Percentiles rank a stretch among this genome's conserved stretches.
These are phyloP conservation scores for Laspeyria flexula DNA, from an alignment of 2,888 invertebrate genomes.

Conservation along the genomic window DNA sequence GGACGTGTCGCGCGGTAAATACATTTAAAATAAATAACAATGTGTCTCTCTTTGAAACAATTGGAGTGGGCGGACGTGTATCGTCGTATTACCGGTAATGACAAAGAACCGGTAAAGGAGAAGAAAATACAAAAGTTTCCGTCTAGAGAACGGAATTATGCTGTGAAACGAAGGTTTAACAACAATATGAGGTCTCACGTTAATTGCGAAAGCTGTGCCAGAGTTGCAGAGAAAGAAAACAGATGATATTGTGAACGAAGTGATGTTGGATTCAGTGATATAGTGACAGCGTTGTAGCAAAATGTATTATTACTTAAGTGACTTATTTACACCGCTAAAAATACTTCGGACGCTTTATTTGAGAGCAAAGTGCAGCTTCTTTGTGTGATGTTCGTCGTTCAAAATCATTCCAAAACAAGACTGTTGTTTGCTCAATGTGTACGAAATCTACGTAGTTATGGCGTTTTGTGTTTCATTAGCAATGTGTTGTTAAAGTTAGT, in stretches of 20 bases:
- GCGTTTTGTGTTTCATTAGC: no score
- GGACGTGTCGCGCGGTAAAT: constrained; percentile 28
- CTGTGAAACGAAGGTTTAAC: constrained; percentile 86
- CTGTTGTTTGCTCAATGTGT: constrained; percentile 32
- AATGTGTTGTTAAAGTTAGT: constrained; percentile 18
- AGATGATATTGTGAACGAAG: constrained; percentile 51
- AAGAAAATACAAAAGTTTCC: constrained; percentile 87
- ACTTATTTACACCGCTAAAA: constrained; percentile 19
- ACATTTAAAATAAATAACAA: constrained; percentile 44
- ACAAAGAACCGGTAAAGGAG: constrained; percentile 53
- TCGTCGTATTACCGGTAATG: constrained; percentile 62
- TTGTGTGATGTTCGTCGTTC: constrained; percentile 26
- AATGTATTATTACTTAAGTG: background rate
- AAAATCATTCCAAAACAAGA: constrained; percentile 30
- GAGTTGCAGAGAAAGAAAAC: constrained; percentile 68
- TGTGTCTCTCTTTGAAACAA: constrained; percentile 79
- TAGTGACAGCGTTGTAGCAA: constrained; percentile 6
- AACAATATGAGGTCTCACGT: constrained; percentile 73
- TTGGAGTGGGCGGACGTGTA: constrained; percentile 76
- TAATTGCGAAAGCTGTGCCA: constrained; percentile 74
- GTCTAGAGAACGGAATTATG: constrained; percentile 89
- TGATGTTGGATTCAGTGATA: constrained; percentile 24
- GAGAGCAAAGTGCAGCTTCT: constrained; percentile 23
- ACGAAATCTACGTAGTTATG: background rate
- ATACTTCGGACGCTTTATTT: constrained; percentile 18